Conservation (phyloP, 2,888 invertebrate species). For the Branchipolynoe longqiensis region DNA sequence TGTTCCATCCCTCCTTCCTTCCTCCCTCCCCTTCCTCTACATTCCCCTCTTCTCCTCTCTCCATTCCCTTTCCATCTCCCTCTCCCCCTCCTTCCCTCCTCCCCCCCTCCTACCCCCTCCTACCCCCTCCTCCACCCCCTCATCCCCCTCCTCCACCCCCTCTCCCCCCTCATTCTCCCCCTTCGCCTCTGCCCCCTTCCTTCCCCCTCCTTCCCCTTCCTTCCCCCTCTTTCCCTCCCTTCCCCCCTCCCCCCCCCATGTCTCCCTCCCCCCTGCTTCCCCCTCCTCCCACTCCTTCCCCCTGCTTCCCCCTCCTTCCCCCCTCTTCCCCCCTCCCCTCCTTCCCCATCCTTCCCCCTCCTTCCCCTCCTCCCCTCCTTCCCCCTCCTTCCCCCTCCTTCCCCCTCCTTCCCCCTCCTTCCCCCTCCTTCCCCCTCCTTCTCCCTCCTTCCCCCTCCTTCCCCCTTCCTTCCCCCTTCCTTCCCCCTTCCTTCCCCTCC, state of each 20-base stretch:
- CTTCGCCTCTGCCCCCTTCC: not conserved
- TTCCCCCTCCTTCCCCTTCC: not conserved
- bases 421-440: not conserved
- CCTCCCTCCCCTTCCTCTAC: constrained; percentile 3
- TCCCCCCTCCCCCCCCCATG: not conserved
- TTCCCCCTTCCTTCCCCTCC: not conserved
- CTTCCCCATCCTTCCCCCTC: not conserved
- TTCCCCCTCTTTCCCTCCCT: not conserved
- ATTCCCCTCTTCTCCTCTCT: not conserved
- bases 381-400: constrained; percentile 9
- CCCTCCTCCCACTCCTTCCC: constrained; percentile 10
- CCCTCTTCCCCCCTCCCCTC: constrained; percentile 6
- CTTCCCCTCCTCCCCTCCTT: not conserved
- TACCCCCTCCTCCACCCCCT: not conserved
- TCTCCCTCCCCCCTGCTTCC: not conserved
- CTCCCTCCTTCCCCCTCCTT: not conserved
- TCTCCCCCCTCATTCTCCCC: not conserved
- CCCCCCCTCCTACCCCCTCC: not conserved
- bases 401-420: not conserved
- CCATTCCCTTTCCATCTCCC: not conserved
- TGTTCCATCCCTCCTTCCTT: not conserved
- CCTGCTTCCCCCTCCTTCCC: not conserved
- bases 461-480: not conserved
- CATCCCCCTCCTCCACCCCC: constrained; percentile 7
- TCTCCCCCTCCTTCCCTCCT: constrained; percentile 17